Evolutionary conservation across 30 jellyfish, hydroid and myxozoan species (phyloP), one percentile per base, ranked within the genome.

Genomic region (Nemopilema nomurai): DNA sequence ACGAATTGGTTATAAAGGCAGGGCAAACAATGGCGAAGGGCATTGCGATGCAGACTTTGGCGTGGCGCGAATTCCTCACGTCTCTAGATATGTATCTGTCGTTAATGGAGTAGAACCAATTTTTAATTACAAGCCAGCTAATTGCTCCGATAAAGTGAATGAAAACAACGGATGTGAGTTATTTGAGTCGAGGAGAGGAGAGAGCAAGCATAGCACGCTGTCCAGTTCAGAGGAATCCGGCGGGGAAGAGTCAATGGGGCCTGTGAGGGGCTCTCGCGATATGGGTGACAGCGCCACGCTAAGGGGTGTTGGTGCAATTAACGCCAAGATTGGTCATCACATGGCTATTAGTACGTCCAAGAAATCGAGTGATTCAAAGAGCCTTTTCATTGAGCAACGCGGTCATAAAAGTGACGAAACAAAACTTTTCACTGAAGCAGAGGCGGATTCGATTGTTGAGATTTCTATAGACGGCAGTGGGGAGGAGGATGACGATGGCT

Each of bases 401-500:
- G 31, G 49, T 31, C 74, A 41, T 79, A 67, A 64, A 79, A 41
- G 28, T 32, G 62, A n/a, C 53, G 75, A 75, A 27, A 84, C 93
- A 84, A 74, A 73, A 17, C 87, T 28, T 28, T 9, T 30, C 87
- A 84, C 53, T 69, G 87, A 31, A 28, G 87, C 93, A 73, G 52
- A 84, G 51, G 83, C 78, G 21, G 72, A 68, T 28, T 65, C 93
- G 18, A 49, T 84, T 84, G 93, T 84, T 19, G 78, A 82, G 32
- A 21, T 84, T 84, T 74, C 80, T 68, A 84, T 84, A 25, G 87
- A 68, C 24, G 62, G 82, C 78, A 74, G 71, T 66, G 85, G 31
- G 62, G 82, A 83, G 62, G 82, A 30, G 76, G 82, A 28, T 3
- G 63, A 49, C 51, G 68, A 29, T 74, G 77, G 68, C 41, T 30